Percentiles rank a stretch among this genome's conserved stretches.
phyloP scores from a whole-genome alignment of 2,888 invertebrate genomes.

The Ariolimax columbianus region DNA sequence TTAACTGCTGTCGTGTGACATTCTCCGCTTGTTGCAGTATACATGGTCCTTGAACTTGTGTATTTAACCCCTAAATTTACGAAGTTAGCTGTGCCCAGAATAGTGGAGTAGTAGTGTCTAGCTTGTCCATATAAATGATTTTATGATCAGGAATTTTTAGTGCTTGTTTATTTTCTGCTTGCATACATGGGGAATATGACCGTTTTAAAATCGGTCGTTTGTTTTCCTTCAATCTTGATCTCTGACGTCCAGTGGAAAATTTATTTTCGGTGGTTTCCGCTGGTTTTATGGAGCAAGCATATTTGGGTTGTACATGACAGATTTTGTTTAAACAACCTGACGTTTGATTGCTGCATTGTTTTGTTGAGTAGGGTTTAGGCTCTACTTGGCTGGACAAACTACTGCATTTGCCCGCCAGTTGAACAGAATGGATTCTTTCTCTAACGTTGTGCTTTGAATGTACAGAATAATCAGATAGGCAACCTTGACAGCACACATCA shows the following conservation, averaged over 20 bases:
- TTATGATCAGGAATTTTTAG: conserved; percentile 2
- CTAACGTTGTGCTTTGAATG: neutral
- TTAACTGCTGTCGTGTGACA: too few species aligned
- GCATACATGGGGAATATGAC: neutral
- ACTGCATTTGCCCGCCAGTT: neutral
- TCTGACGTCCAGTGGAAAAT: neutral
- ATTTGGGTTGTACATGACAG: neutral
- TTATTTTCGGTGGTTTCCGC: neutral
- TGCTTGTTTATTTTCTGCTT: neutral
- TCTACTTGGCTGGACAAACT: neutral
- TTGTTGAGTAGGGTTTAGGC: neutral
- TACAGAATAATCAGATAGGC: neutral
- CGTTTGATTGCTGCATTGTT: neutral
- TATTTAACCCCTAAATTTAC: neutral
- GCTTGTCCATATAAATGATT: neutral
- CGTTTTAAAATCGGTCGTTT: neutral
- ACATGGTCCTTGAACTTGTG: neutral
- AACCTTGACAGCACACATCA: neutral
- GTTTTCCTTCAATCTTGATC: neutral
- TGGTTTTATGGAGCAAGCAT: neutral
- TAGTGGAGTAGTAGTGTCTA: neutral
- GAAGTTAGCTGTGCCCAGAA: neutral
- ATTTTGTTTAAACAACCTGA: neutral
- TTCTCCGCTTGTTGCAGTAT: neutral
- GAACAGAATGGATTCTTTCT: neutral